Conservation (phyloP, 2,888 invertebrate genomes). For the Drosophila anomelani region DNA sequence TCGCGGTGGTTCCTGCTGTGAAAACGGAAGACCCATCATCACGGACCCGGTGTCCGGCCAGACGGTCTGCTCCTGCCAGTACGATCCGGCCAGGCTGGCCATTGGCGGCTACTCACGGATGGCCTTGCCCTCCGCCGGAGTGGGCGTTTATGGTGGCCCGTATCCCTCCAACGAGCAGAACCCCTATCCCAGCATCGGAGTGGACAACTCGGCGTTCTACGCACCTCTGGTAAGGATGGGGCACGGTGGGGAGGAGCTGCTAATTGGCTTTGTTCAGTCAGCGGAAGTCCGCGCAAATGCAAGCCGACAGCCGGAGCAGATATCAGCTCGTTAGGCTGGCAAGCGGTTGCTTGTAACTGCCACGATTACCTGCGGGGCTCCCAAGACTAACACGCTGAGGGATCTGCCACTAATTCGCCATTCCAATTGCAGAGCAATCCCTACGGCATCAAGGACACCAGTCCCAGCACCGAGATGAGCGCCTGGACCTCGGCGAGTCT, state of each 20-base stretch:
- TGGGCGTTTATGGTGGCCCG: constrained; percentile 93
- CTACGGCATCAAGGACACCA: constrained; percentile 93
- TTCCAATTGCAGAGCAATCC: constrained; percentile 90
- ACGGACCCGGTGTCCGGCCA: constrained; percentile 97
- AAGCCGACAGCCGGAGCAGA: constrained; percentile 69
- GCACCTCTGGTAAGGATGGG: constrained; percentile 94
- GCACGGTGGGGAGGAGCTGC: constrained; percentile 1
- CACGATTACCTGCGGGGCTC: constrained; percentile 40
- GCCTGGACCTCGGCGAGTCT: constrained; percentile 96
- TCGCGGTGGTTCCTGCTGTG: constrained; percentile 89
- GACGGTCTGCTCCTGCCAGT: constrained; percentile 97
- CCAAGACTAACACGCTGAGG: constrained; percentile 51
- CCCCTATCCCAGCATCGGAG: constrained; percentile 96
- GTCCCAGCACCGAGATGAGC: constrained; percentile 93
- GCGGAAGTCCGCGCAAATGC: constrained; percentile 64
- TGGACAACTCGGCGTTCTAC: constrained; percentile 97
- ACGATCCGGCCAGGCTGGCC: constrained; percentile 94
- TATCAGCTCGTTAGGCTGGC: constrained; percentile 45
- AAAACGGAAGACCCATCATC: constrained; percentile 95
- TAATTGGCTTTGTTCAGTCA: constrained; percentile 75
- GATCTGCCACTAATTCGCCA: constrained; percentile 11
- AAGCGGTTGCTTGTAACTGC: constrained; percentile 41
- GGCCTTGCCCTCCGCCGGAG: constrained; percentile 88
- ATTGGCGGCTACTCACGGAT: constrained; percentile 92
- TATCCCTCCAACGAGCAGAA: constrained; percentile 96